Base-by-base conservation (phyloP, 2,888 invertebrate species). In the Drosophila rubida region DNA sequence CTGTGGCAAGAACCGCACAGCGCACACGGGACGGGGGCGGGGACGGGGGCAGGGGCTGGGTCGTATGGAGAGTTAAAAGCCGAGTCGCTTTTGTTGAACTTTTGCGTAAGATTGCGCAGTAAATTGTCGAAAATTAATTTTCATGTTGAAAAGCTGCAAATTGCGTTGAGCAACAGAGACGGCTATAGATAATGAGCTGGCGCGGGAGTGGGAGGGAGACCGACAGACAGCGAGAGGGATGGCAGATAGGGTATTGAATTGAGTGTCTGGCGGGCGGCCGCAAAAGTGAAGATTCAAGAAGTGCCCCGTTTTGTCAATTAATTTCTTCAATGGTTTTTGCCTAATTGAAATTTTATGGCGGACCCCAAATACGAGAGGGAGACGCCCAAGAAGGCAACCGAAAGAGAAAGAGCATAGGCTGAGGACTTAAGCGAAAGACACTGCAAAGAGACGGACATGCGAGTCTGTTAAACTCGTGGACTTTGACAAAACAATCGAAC, bases 51-150 rank as follows among this genome's bases (percentile, higher is more conserved):
- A n/a, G 13, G 7, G 7, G 16, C 30, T 5, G 7, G 27, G 44
- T 50, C 30, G 46, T 27, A 22, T 42, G 55, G 42, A 55, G 67
- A 45, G 53, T 53, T 61, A 45, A 42, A 60, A 63, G 64, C 59
- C 59, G 60, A 67, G 62, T 75, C 69, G 87, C 88, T 84, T 85
- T 85, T 88, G 88, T 88, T 88, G 65, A 83, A 88, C 85, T 80
- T 88, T 88, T 87, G 78, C 88, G 76, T 88, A 88, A 89, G 88
- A 89, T 87, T 88, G 88, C 88, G 89, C 89, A 87, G 86, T 88
- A 88, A 88, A 88, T 88, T 88, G 89, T 86, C 79, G 88, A 87
- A 89, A 88, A 88, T 88, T 88, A 89, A 88, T 88, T 89, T 89
- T 87, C 89, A 88, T 84, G 88, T 83, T 84, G 84, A 83, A 86